A percentile compares a stretch with the other conserved stretches of the same genome.
phyloP scores from a whole-genome alignment of 1,140 invertebrate species.

The Trachymyrmex cornetzi region DNA sequence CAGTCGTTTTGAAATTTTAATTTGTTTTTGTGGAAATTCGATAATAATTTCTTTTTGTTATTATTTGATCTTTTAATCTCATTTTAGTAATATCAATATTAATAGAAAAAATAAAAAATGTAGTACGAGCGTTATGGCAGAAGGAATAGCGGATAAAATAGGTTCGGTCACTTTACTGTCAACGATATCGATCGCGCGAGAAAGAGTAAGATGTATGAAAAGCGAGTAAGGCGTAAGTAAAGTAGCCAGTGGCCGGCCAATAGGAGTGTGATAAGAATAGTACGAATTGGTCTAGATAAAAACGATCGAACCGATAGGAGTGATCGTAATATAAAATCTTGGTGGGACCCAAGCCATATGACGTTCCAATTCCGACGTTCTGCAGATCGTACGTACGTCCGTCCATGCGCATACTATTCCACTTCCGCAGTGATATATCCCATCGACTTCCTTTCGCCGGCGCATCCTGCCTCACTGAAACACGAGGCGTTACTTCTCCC shows the following conservation, averaged over 20 bases:
- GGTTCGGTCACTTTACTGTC: neutral
- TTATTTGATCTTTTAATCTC: too few relatives aligned
- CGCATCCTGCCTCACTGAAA: constrained; percentile 60
- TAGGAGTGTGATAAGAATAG: constrained; percentile 70
- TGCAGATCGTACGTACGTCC: constrained; percentile 69
- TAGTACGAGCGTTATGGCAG: neutral
- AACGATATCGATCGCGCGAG: constrained; percentile 39
- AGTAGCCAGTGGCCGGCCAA: constrained; percentile 51
- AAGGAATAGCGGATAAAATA: constrained; percentile 1
- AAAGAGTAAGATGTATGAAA: neutral
- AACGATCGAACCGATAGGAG: constrained; percentile 76
- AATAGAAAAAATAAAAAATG: neutral
- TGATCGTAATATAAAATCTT: constrained; percentile 80
- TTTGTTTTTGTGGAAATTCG: too few relatives aligned
- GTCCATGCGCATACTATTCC: constrained; percentile 70
- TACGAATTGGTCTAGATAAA: constrained; percentile 74
- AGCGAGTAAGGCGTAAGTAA: constrained; percentile 33
- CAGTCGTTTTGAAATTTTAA: too few relatives aligned
- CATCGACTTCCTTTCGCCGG: constrained; percentile 73
- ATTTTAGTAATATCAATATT: too few relatives aligned
- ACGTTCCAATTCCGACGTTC: constrained; percentile 69
- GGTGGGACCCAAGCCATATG: constrained; percentile 74
- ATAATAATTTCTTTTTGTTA: too few relatives aligned
- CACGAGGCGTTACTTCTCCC: constrained; percentile 61
- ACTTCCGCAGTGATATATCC: constrained; percentile 73